A percentile compares a stretch with the other conserved stretches of the same genome.
These are phyloP conservation scores for Apteryx mantelli DNA, from an alignment of 2,113 vertebrate genomes.

Conservation along the genomic window DNA sequence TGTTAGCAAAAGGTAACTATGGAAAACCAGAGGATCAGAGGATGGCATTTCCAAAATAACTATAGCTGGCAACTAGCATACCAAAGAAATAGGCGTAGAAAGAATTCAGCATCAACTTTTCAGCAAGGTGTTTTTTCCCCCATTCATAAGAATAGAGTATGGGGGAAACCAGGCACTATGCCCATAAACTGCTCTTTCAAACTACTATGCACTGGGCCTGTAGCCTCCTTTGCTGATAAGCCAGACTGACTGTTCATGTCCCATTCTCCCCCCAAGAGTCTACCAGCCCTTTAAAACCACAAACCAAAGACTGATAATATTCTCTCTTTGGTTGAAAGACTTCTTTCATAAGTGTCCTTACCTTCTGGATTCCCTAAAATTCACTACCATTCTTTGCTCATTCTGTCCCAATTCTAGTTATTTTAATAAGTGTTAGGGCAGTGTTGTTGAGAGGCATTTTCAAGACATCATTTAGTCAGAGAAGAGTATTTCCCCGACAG, in stretches of 20 bases:
- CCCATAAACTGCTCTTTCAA: background rate
- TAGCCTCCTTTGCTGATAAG: background rate
- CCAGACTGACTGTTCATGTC: background rate
- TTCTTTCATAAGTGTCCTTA: background rate
- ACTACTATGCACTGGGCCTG: background rate
- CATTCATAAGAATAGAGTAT: background rate
- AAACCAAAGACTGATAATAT: background rate
- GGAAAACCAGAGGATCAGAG: background rate
- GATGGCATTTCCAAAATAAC: background rate
- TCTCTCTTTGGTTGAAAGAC: background rate
- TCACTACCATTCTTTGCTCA: background rate
- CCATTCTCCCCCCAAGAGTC: background rate
- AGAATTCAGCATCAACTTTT: background rate
- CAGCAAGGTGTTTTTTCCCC: background rate
- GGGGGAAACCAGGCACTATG: background rate
- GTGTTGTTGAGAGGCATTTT: background rate
- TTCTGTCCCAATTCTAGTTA: background rate
- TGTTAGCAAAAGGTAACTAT: background rate
- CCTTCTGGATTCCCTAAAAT: background rate
- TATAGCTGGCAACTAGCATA: background rate
- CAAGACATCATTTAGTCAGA: background rate
- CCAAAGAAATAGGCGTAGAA: background rate
- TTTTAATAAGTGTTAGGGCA: background rate
- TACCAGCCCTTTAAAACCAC: background rate
- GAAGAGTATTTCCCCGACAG: background rate